Conservation (phyloP, 2,888 invertebrate genomes). For the Ornithoptera priamus region DNA sequence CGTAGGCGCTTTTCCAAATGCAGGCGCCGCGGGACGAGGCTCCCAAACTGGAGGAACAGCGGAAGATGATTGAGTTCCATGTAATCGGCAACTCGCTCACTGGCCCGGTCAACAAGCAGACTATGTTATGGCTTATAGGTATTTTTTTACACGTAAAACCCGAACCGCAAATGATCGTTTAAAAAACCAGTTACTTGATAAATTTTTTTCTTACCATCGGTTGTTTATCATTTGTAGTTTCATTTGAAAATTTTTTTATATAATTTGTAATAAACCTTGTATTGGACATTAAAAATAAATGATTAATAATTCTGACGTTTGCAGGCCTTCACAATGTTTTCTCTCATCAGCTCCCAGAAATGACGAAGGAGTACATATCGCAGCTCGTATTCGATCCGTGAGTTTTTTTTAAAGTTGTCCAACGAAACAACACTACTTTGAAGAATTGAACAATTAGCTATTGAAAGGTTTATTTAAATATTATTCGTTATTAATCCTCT, state of each 20-base stretch:
- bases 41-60: conserved; percentile 93
- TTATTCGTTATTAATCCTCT: too few species aligned
- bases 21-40: conserved; percentile 94
- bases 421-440: not conserved
- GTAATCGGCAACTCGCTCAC: conserved; percentile 96
- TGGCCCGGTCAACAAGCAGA: conserved; percentile 91
- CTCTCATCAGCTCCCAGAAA: conserved; percentile 96
- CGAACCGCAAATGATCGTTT: not conserved
- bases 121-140: conserved; percentile 94
- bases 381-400: conserved; percentile 96
- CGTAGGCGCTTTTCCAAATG: conserved; percentile 86
- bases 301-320: conserved; percentile 22
- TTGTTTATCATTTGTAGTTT: too few species aligned
- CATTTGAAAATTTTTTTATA: too few species aligned
- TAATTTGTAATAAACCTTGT: too few species aligned
- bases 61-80: conserved; percentile 94
- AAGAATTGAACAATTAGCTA: not conserved
- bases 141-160: conserved; percentile 10
- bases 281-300: not conserved
- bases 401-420: conserved; percentile 56
- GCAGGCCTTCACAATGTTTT: conserved; percentile 94
- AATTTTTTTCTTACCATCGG: too few species aligned
- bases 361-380: conserved; percentile 98
- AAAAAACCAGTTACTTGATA: too few species aligned
- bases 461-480: too few species aligned